Conservation (phyloP, 2,797 vertebrate species). For the Chelmon rostratus region DNA sequence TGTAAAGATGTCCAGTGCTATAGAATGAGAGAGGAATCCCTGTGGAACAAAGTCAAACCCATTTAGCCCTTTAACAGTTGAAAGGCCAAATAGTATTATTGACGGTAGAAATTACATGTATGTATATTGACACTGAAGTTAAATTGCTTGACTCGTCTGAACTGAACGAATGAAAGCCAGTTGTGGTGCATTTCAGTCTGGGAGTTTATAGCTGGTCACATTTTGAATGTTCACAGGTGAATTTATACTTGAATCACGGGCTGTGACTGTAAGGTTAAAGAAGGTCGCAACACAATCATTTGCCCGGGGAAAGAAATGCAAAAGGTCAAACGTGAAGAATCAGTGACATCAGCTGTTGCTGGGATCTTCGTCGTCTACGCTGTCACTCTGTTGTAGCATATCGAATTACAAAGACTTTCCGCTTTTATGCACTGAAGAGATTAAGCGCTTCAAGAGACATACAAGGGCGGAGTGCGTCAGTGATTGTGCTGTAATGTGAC, state of each 20-base stretch:
- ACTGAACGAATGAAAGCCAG: background rate
- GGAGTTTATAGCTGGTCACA: background rate
- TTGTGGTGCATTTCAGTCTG: background rate
- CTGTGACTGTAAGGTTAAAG: conserved; percentile 19
- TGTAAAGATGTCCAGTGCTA: background rate
- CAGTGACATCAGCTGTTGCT: conserved; percentile 27
- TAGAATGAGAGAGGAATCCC: background rate
- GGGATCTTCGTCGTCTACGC: conserved; percentile 18
- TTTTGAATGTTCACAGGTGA: background rate
- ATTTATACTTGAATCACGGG: conserved; percentile 8
- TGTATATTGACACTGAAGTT: background rate
- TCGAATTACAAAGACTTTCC: conserved; percentile 41
- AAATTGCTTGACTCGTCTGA: conserved; percentile 3
- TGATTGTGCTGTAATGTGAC: conserved; percentile 1
- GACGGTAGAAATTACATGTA: background rate
- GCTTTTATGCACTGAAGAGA: conserved; percentile 34
- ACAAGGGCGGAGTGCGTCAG: conserved; percentile 34
- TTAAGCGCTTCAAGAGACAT: conserved; percentile 44
- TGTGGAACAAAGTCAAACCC: background rate
- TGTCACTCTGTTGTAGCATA: conserved; percentile 47
- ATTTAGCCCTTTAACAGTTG: background rate
- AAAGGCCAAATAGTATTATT: background rate
- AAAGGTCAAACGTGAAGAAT: conserved; percentile 35
- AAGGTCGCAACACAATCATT: conserved; percentile 17
- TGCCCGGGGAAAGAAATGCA: background rate